Percentiles rank a stretch among this genome's conserved stretches.
phyloP scores from a whole-genome alignment of 2,797 vertebrate species.

The Echiichthys vipera region DNA sequence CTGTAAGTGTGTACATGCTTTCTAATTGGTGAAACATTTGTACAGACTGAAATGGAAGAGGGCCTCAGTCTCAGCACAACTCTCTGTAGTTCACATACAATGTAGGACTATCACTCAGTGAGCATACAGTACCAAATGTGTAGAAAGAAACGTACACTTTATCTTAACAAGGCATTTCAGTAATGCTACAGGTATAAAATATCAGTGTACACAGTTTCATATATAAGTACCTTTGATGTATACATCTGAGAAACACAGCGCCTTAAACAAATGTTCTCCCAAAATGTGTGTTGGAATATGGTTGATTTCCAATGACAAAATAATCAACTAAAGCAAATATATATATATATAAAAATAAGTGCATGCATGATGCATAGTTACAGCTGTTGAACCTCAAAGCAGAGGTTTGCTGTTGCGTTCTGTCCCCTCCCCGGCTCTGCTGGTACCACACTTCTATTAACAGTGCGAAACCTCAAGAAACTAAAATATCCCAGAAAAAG shows the following conservation, averaged over 20 bases:
- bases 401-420: conserved; percentile 20
- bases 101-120: conserved; percentile 1
- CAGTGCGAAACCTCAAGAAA: conserved; percentile 45
- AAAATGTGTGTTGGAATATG: conserved; percentile 43
- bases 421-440: neutral
- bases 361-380: conserved; percentile 58
- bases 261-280: conserved; percentile 19
- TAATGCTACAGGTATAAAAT: conserved; percentile 29
- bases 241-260: conserved; percentile 37
- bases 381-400: conserved; percentile 30
- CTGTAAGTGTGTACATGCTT: conserved; percentile 5
- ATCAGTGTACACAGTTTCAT: conserved; percentile 14
- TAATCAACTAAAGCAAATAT: conserved; percentile 26
- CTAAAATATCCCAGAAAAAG: conserved; percentile 20
- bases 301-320: conserved; percentile 17
- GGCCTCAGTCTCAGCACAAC: conserved; percentile 32
- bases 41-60: conserved; percentile 3
- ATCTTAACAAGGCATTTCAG: conserved; percentile 18
- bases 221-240: conserved; percentile 48
- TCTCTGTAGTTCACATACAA: conserved; percentile 9
- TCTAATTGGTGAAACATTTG: conserved; percentile 10
- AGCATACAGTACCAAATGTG: conserved; percentile 52
- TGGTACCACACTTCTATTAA: conserved; percentile 45
- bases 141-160: conserved; percentile 33
- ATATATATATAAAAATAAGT: conserved; percentile 65